Base-by-base conservation (phyloP, 2,888 invertebrate species). In the Microplitis manilae region DNA sequence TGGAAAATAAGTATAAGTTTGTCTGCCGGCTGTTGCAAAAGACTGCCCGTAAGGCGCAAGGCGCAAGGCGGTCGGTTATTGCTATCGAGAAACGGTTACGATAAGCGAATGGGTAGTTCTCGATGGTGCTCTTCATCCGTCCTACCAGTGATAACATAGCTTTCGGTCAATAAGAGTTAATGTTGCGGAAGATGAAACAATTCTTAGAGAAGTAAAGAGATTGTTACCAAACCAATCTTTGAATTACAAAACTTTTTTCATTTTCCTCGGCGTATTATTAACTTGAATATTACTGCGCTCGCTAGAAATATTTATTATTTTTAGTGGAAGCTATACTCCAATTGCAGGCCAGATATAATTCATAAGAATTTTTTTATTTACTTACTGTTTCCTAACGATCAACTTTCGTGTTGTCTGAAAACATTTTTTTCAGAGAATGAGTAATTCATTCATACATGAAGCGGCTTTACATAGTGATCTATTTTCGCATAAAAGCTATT, bases 21-120 rank as follows among this genome's bases (percentile, higher is more conserved):
- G 20, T 65, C 77, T 76, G 41, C 78, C 76, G 76, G 75, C 77
- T 78, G 80, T 79, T 80, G 71, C 75, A 61, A 75, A 73, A 79
- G 75, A 77, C 65, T 69, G 77, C 68, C 9, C 69, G 64, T 68
- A 62, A 69, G 77, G 67, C 73, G 76, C 20, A 20, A 20, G 20
- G 20, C 20, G 61, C 70, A 62, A 67, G 75, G 67, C 73, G 76
- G 79, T 77, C 74, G 81, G 84, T 85, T 86, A 86, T 87, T 87
- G 85, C 81, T 84, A 84, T 87, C 86, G 86, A 86, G 86, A 86
- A 86, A 84, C 81, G 81, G 83, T 83, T 82, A 80, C 78, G 78
- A 76, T 74, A 79, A 79, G 77, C 77, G 77, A 77, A 79, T 77
- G 75, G 73, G 75, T 65, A 72, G 72, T 72, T 72, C 72, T 60